A percentile compares a stretch with the other conserved stretches of the same genome.
Evolutionary conservation across 2,888 invertebrate species (phyloP).

Genomic region (Eilema caniola): DNA sequence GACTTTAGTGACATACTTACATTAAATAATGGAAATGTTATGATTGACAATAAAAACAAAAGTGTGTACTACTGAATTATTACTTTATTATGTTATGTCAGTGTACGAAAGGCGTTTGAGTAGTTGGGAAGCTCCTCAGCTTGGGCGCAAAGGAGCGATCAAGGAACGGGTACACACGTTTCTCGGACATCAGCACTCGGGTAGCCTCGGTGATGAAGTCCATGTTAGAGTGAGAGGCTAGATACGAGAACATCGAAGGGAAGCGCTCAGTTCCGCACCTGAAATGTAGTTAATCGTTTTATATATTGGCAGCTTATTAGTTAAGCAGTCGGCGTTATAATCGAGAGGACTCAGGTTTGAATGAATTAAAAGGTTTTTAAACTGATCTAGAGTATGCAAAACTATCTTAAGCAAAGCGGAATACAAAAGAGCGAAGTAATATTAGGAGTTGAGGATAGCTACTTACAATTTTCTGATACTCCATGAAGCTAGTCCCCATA

Average conservation of each 20-base stretch:
- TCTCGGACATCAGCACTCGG: constrained; percentile 67
- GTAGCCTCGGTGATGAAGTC: constrained; percentile 75
- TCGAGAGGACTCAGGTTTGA: too few species aligned
- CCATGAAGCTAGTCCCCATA: constrained; percentile 83
- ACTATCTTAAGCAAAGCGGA: not conserved
- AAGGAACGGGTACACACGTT: constrained; percentile 63
- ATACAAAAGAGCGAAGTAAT: not conserved
- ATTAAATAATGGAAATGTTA: too few species aligned
- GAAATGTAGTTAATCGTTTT: constrained; percentile 25
- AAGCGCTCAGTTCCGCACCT: constrained; percentile 80
- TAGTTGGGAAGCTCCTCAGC: constrained; percentile 1
- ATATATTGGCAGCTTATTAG: too few species aligned
- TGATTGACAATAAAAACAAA: not conserved
- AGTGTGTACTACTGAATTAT: not conserved
- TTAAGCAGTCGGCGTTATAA: too few species aligned
- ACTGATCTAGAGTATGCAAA: too few species aligned
- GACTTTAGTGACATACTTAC: too few species aligned
- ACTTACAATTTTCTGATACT: constrained; percentile 79
- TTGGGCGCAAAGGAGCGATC: constrained; percentile 50
- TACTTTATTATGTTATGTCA: not conserved
- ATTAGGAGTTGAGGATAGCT: not conserved
- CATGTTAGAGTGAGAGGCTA: constrained; percentile 66
- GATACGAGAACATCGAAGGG: constrained; percentile 76
- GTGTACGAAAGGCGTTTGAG: rapidly evolving
- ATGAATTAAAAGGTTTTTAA: too few species aligned